phyloP scores from a whole-genome alignment of 23 tunicate species.

The Ascidia mentula region DNA sequence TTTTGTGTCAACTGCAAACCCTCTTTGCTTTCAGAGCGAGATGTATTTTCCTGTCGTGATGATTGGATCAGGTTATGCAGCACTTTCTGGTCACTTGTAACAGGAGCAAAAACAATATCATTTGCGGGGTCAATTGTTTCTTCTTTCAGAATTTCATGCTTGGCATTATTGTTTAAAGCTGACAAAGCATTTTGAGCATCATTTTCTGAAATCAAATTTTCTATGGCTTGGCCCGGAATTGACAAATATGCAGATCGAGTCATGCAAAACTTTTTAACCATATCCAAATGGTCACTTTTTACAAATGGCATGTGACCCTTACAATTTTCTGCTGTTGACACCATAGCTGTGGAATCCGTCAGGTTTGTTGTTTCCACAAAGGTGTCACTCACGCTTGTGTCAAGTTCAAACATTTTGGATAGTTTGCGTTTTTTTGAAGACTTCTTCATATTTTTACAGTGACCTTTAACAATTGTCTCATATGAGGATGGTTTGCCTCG shows the following conservation, averaged over 20 bases:
- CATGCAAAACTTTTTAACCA: not conserved
- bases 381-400: not conserved
- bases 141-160: too few relatives aligned
- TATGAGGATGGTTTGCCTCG: conserved; percentile 9
- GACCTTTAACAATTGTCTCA: conserved; percentile 6
- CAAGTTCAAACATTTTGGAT: not conserved
- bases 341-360: too few relatives aligned
- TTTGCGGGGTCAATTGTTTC: too few relatives aligned
- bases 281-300: not conserved
- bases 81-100: not conserved
- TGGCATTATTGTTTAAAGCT: not conserved
- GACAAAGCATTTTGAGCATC: not conserved
- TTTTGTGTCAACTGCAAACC: not conserved
- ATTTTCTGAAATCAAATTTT: not conserved
- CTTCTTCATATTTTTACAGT: not conserved
- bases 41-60: not conserved
- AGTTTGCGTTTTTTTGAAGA: not conserved
- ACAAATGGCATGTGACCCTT: too few relatives aligned
- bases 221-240: not conserved
- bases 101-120: not conserved
- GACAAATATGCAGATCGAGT: not conserved
- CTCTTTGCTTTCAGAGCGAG: not conserved
- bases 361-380: not conserved
- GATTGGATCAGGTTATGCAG: not conserved
- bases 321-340: too few relatives aligned